phyloP scores from a whole-genome alignment of 2,113 vertebrate species.

The Pleuronectes platessa region DNA sequence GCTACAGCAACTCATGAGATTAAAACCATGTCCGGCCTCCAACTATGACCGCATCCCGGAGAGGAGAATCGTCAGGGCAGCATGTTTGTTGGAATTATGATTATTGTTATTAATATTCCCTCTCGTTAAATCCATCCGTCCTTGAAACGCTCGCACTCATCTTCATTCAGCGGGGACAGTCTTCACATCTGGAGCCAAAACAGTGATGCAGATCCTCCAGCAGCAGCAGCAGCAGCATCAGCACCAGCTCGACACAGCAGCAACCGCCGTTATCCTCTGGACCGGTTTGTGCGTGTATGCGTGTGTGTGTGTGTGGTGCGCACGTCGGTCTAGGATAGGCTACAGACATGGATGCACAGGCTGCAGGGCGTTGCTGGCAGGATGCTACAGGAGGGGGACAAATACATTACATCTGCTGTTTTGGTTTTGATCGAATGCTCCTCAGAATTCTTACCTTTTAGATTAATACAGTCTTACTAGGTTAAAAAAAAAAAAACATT shows the following conservation, averaged over 20 bases:
- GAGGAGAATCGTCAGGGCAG: conserved; percentile 52
- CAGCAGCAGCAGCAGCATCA: conserved; percentile 60
- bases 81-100: not conserved
- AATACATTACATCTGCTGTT: not conserved
- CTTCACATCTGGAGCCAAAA: conserved; percentile 23
- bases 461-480: too few species aligned
- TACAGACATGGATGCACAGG: not conserved
- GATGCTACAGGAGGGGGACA: conserved; percentile 22
- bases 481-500: not conserved
- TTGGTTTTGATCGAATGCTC: conserved; percentile 10
- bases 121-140: conserved; percentile 39
- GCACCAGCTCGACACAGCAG: conserved; percentile 58
- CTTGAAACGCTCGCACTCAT: conserved; percentile 32
- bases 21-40: conserved; percentile 70
- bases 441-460: not conserved
- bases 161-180: conserved; percentile 11
- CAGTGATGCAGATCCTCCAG: conserved; percentile 61
- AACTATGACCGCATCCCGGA: conserved; percentile 64
- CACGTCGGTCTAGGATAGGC: conserved; percentile 62
- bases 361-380: conserved; percentile 78
- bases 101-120: not conserved
- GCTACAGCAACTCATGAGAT: conserved; percentile 65
- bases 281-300: conserved; percentile 59
- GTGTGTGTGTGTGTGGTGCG: conserved; percentile 19
- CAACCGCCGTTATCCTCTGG: conserved; percentile 51